phyloP scores from a whole-genome alignment of 2,888 invertebrate genomes.

The Mesorhabditis sp. region DNA sequence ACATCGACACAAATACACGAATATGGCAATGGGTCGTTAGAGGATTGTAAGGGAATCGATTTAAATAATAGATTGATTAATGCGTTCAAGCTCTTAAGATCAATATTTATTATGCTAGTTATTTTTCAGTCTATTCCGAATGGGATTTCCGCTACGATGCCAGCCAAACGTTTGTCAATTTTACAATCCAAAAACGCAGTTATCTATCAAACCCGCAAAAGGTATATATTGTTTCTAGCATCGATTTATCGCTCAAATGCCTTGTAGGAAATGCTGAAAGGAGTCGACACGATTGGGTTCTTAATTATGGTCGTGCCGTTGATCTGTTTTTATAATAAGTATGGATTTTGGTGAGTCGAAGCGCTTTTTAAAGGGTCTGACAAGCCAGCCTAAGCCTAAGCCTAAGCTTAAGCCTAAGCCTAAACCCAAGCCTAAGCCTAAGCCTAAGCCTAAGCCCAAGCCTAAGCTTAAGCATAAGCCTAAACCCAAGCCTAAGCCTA shows the following conservation, averaged over 20 bases:
- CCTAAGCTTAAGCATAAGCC: too few relatives aligned
- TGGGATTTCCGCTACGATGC: constrained; percentile 1
- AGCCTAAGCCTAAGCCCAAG: too few relatives aligned
- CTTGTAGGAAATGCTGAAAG: neutral
- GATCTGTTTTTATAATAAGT: constrained; percentile 1
- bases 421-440: too few relatives aligned
- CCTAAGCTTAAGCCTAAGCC: too few relatives aligned
- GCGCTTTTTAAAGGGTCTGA: neutral
- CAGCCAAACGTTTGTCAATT: neutral
- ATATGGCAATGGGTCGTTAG: neutral
- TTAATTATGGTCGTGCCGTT: neutral
- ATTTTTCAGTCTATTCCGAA: neutral
- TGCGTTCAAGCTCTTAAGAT: neutral
- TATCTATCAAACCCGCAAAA: constrained; percentile 6
- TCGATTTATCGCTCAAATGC: neutral
- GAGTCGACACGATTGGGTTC: neutral
- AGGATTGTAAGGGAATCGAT: neutral
- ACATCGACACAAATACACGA: neutral
- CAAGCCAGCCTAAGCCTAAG: too few relatives aligned
- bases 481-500: too few relatives aligned
- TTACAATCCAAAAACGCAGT: neutral
- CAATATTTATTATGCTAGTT: too few relatives aligned
- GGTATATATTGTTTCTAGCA: neutral
- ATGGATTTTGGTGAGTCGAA: neutral
- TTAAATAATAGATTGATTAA: neutral